Evolutionary conservation across 1,140 invertebrate genomes (phyloP).

Genomic region (Andrena cerasifolii): DNA sequence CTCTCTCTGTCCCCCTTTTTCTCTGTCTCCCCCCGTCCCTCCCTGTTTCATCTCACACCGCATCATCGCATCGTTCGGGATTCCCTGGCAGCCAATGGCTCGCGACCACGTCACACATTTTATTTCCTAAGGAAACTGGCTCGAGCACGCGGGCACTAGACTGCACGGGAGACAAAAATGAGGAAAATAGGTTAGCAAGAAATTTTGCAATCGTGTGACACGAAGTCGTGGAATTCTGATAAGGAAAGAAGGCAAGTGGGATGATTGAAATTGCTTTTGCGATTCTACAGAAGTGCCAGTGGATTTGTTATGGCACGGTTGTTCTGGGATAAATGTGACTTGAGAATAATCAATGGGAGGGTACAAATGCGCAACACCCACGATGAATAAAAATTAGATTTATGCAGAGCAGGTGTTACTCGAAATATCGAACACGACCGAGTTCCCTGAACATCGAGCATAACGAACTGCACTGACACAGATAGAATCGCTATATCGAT

Average conservation of each 20-base stretch:
- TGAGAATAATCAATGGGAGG: no score
- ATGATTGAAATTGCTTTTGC: not conserved
- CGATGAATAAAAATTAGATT: no score
- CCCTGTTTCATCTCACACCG: not conserved
- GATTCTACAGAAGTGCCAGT: not conserved
- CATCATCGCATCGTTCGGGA: not conserved
- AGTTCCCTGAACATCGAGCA: not conserved
- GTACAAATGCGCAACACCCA: no score
- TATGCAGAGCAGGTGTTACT: not conserved
- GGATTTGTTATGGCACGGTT: no score
- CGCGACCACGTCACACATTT: not conserved
- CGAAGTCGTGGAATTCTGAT: not conserved
- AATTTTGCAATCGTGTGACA: not conserved
- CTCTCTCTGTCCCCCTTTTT: not conserved
- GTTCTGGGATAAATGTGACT: no score
- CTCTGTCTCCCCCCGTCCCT: not conserved
- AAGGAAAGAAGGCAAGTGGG: not conserved
- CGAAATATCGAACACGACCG: not conserved
- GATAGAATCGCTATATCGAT: constrained; percentile 7
- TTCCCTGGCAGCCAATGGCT: constrained; percentile 10
- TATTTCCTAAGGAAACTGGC: constrained; percentile 4
- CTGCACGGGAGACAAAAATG: not conserved
- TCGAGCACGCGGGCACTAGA: no score
- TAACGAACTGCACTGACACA: not conserved
- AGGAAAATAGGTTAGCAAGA: not conserved